Evolutionary conservation across 1,140 invertebrate genomes (phyloP).

Genomic region (Sipha flava): DNA sequence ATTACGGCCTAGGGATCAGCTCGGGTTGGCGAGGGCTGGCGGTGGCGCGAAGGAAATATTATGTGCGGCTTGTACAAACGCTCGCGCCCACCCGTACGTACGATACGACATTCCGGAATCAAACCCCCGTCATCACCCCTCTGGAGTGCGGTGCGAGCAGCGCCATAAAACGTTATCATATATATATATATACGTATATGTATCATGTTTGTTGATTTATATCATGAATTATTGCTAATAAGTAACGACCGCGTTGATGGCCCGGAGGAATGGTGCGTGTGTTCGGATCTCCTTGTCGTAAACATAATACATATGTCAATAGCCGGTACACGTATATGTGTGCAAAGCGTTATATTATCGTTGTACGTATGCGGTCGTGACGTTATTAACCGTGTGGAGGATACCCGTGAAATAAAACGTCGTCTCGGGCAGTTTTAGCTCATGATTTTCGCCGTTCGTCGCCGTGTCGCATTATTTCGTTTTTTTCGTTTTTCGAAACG

Average conservation of each 20-base stretch:
- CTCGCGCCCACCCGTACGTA: too few relatives aligned
- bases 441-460: too few relatives aligned
- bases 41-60: neutral
- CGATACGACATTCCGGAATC: constrained; percentile 24
- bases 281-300: neutral
- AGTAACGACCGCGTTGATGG: neutral
- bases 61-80: too few relatives aligned
- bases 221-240: constrained; percentile 29
- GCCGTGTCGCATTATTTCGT: too few relatives aligned
- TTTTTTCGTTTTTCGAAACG: too few relatives aligned
- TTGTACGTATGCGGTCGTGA: neutral
- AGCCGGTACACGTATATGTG: neutral
- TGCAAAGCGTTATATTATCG: neutral
- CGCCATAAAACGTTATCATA: neutral
- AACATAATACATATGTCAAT: too few relatives aligned
- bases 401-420: too few relatives aligned
- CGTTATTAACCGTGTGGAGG: neutral
- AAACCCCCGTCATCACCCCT: neutral
- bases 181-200: too few relatives aligned
- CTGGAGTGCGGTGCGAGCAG: neutral
- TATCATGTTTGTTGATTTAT: constrained; percentile 17
- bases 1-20: neutral
- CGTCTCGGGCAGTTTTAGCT: too few relatives aligned
- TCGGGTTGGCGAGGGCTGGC: neutral
- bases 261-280: neutral